Evolutionary conservation across 2,888 invertebrate genomes (phyloP), one percentile per base, ranked within the genome.

Genomic region (Hecatera dysodea): DNA sequence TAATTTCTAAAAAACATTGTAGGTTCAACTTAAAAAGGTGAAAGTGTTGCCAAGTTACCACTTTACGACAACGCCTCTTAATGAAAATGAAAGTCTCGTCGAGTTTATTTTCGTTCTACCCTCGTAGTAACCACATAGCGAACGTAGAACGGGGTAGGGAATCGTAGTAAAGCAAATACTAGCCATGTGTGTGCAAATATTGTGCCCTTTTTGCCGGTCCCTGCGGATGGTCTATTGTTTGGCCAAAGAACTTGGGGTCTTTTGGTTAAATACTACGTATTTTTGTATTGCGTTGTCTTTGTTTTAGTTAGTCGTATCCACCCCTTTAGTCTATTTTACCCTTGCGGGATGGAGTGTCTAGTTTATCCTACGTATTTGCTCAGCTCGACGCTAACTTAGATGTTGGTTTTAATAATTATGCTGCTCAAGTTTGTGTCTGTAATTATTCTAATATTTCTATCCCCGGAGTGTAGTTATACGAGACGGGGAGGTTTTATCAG

Each of bases 141-240:
- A 62, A 78, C 82, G 72, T 72, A 87, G 82, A 80, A 78, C 78
- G 79, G 89, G 86, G 88, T 90, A 87, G 89, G 86, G 88, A 90
- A 87, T 88, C 88, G 90, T 89, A 87, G 87, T 87, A 89, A 88
- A 92, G 90, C 91, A 93, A 93, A 93, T 89, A 91, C 85, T 80
- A 81, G 75, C 74, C 42, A 48, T 61, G 78, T 78, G 50, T 84
- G 87, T 77, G 88, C 86, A 92, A 92, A 92, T 88, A 92, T 81
- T 78, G 86, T 77, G 81, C 87, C 90, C 90, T 90, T 93, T 92
- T 90, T 81, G 83, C 78, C 81, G 75, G 72, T 89, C 86, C 90
- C 87, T 84, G 78, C 85, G 88, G 85, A 84, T 87, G 83, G 88
- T 86, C 86, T 88, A 87, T 87, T 91, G 92, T 92, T 92, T 92